A percentile compares a stretch with the other conserved stretches of the same genome.
These are phyloP conservation scores for Nesidiocoris tenuis DNA, from an alignment of 2,888 invertebrate species.

Conservation along the genomic window DNA sequence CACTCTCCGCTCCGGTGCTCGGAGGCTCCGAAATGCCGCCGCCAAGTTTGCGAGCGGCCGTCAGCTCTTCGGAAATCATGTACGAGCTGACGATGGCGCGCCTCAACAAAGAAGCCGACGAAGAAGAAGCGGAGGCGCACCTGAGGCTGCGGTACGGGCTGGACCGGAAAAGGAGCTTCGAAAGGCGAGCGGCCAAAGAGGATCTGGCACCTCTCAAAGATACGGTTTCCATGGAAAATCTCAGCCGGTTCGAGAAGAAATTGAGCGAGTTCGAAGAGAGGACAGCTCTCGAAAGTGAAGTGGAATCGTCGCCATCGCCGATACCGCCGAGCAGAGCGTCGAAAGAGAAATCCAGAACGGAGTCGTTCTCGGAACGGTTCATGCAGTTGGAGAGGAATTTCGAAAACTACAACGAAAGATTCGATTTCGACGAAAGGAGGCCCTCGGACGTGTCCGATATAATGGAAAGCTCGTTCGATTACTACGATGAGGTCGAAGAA, in stretches of 20 bases:
- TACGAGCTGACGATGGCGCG: constrained; percentile 80
- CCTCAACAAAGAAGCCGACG: constrained; percentile 73
- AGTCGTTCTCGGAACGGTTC: constrained; percentile 49
- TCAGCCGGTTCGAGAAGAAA: constrained; percentile 17
- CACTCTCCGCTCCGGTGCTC: constrained; percentile 78
- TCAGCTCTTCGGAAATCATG: constrained; percentile 78
- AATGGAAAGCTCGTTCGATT: constrained; percentile 41
- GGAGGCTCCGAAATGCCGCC: constrained; percentile 58
- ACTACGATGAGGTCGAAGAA: constrained; percentile 57
- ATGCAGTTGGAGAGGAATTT: constrained; percentile 43
- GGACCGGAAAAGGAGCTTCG: constrained; percentile 52
- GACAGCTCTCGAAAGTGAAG: not conserved
- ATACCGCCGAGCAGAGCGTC: constrained; percentile 9
- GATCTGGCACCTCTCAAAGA: constrained; percentile 19
- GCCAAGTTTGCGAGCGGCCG: constrained; percentile 66
- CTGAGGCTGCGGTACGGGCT: constrained; percentile 51
- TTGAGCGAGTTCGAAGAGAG: constrained; percentile 13
- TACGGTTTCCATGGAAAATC: constrained; percentile 4
- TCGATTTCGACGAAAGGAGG: constrained; percentile 18
- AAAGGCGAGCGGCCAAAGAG: constrained; percentile 45
- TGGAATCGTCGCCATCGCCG: not conserved
- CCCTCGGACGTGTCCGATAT: constrained; percentile 40
- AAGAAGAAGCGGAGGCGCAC: constrained; percentile 66
- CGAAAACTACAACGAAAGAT: constrained; percentile 43
- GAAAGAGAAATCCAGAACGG: constrained; percentile 46